Base-by-base conservation (phyloP, 2,888 invertebrate species). In the Rhodophaea formosa region DNA sequence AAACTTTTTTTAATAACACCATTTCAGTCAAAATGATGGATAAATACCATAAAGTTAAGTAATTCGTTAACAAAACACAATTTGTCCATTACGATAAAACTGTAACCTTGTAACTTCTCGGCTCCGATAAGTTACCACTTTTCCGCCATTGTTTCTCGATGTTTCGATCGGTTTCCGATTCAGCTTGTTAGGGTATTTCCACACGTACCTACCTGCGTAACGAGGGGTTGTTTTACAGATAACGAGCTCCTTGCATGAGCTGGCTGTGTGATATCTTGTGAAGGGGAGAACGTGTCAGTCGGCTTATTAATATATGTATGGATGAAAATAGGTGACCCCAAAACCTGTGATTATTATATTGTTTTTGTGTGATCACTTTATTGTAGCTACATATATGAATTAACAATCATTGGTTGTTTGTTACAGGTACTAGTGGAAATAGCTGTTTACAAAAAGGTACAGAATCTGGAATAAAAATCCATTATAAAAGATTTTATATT, bases 141-240 rank as follows among this genome's bases (percentile, higher is more conserved):
- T 62, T 57, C 57, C 51, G 56, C 17, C 58, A 57, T 60, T 57
- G 56, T 61, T 64, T 65, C 62, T 59, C 60, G 46, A 59, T 59
- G 58, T 60, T 39, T 39, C 39, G 39, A 39, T n/a, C 39, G 8
- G 2, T 39, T 39, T 39, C 39, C 74, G 64, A 75, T 71, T 62
- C 56, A 54, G 68, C 72, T 76, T 74, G 74, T 77, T 77, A 77
- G 64, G 44, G 59, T 49, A 52, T 56, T 29, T 30, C 64, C 66
- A 23, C 23, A 23, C 23, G 23, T 66, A 66, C 62, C 62, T 52
- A 54, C 59, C 58, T 15, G 16, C 35, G 42, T 59, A 61, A 58
- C 56, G 58, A 54, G 62, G 57, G 30, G 49, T 58, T 58, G 58
- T 58, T 58, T 53, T 43, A 56, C 53, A 55, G 32, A 12, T 60